Evolutionary conservation across 2,113 vertebrate species (phyloP).

Genomic region (Psilopsiagon aurifrons): DNA sequence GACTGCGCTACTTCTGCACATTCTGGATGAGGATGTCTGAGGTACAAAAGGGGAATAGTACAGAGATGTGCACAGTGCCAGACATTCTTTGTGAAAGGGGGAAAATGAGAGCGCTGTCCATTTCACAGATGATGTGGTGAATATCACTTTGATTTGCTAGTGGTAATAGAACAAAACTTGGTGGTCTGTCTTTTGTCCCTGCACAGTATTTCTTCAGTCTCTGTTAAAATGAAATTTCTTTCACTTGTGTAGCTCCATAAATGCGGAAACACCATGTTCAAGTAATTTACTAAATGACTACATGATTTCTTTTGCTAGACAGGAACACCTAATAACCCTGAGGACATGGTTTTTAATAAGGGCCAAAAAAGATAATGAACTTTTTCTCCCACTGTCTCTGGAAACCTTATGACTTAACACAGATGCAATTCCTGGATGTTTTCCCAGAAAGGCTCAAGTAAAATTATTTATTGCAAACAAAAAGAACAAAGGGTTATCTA

Average conservation of each 20-base stretch:
- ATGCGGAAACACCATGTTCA: not conserved
- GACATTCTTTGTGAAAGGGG: not conserved
- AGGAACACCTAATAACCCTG: not conserved
- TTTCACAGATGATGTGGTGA: not conserved
- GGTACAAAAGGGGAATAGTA: not conserved
- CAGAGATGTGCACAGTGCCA: not conserved
- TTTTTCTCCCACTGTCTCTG: not conserved
- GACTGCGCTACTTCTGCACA: not conserved
- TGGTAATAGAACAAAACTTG: not conserved
- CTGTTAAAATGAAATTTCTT: conserved; percentile 7
- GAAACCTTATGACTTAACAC: conserved; percentile 1
- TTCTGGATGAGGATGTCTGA: fast-evolving
- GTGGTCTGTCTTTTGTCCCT: not conserved
- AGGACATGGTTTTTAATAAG: not conserved
- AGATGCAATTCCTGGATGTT: not conserved
- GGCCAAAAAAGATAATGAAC: conserved; percentile 17
- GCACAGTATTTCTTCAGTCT: not conserved
- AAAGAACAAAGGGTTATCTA: not conserved
- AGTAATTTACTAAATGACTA: not conserved
- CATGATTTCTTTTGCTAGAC: not conserved
- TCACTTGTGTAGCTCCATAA: not conserved
- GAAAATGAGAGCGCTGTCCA: not conserved
- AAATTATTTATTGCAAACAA: not conserved
- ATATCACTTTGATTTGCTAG: not conserved
- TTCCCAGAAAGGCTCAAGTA: not conserved